A percentile compares a stretch with the other conserved stretches of the same genome.
Conservation (phyloP, 2,797 vertebrate species). For the Platyrinchus mystaceus region DNA sequence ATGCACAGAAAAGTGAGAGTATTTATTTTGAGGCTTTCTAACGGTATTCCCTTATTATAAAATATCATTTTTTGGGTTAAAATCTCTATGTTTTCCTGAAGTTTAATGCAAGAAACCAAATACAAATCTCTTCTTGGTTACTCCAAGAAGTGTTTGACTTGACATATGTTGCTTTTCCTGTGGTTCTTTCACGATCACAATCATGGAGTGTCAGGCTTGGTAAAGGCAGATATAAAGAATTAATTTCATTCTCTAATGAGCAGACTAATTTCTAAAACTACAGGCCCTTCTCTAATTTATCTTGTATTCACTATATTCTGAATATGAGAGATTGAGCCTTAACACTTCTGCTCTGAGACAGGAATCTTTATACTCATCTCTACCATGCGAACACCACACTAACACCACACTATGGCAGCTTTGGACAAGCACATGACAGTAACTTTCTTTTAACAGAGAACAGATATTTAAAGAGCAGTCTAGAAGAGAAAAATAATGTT, state of each 20-base stretch:
- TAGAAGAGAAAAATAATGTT: not conserved
- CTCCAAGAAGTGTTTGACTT: not conserved
- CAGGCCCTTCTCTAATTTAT: not conserved
- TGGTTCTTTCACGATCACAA: not conserved
- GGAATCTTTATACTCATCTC: not conserved
- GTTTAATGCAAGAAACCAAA: not conserved
- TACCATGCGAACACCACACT: not conserved
- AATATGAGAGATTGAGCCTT: not conserved
- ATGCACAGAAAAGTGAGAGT: not conserved
- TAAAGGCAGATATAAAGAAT: constrained; percentile 1
- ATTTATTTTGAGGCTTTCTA: not conserved
- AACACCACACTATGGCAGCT: not conserved
- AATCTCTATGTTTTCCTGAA: not conserved
- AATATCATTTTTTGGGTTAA: not conserved
- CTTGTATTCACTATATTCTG: not conserved
- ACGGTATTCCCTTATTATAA: not conserved
- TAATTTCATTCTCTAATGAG: not conserved
- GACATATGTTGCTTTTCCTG: not conserved
- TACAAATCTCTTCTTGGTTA: not conserved
- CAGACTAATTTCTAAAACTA: not conserved
- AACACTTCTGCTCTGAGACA: not conserved
- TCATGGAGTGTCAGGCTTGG: not conserved
- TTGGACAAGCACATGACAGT: not conserved
- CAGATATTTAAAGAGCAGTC: not conserved
- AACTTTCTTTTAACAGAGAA: not conserved